These are phyloP conservation scores for Myiotriccus ornatus DNA, from an alignment of 2,797 vertebrate genomes.

Conservation along the genomic window DNA sequence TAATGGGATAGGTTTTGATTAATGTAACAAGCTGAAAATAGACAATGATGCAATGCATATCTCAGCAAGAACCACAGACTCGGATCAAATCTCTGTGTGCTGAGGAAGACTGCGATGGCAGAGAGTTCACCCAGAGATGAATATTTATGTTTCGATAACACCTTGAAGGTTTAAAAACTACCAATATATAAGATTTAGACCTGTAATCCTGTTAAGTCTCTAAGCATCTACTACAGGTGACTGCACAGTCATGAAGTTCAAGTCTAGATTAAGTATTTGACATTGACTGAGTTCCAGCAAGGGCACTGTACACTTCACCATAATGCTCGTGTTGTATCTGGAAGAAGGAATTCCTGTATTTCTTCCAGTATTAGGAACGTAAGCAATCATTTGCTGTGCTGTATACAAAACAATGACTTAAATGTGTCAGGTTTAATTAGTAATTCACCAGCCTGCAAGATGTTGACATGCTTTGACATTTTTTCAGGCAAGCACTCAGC, in stretches of 20 bases:
- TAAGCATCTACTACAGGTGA: constrained; percentile 36
- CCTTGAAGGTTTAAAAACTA: constrained; percentile 48
- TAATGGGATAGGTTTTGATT: constrained; percentile 77
- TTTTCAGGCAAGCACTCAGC: background rate
- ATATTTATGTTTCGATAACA: constrained; percentile 49
- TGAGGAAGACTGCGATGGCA: constrained; percentile 7
- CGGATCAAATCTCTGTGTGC: constrained; percentile 36
- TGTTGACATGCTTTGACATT: background rate
- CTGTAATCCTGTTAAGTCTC: constrained; percentile 34
- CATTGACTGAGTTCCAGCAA: constrained; percentile 19
- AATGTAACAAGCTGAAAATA: constrained; percentile 77
- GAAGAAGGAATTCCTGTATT: background rate
- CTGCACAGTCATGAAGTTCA: constrained; percentile 42
- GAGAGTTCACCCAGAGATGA: constrained; percentile 19
- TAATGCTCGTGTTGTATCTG: background rate
- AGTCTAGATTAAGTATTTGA: constrained; percentile 39
- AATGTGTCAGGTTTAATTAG: background rate
- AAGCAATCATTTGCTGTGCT: background rate
- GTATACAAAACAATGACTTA: background rate
- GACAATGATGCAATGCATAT: constrained; percentile 74
- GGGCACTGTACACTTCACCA: background rate
- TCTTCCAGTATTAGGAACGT: background rate
- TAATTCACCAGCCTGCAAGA: background rate
- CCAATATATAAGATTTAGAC: constrained; percentile 18
- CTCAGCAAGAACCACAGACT: constrained; percentile 59